A percentile compares a stretch with the other conserved stretches of the same genome.
Evolutionary conservation across 2,113 vertebrate species (phyloP).

Genomic region (Bungarus multicinctus): DNA sequence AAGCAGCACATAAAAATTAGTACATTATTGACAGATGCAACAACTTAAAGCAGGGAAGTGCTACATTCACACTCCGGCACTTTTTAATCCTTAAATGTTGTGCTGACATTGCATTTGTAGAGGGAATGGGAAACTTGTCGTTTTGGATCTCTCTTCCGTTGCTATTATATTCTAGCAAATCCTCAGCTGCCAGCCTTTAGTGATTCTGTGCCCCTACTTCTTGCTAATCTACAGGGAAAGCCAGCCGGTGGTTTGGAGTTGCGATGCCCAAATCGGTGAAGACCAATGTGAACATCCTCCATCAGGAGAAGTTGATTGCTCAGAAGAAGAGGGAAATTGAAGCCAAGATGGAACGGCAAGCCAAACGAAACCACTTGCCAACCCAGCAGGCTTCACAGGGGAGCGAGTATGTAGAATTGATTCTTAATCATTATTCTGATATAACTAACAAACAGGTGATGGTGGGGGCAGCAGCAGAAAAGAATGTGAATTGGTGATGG

Average conservation of each 20-base stretch:
- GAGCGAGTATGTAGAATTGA: constrained; percentile 59
- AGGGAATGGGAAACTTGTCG: background rate
- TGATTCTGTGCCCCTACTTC: background rate
- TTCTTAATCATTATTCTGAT: accelerated
- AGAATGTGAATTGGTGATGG: background rate
- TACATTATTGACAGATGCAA: background rate
- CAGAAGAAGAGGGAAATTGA: constrained; percentile 96
- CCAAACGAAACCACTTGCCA: constrained; percentile 68
- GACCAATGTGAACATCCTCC: constrained; percentile 85
- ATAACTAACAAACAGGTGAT: background rate
- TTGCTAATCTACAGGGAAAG: constrained; percentile 69
- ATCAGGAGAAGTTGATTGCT: constrained; percentile 93
- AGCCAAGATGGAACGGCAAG: constrained; percentile 85
- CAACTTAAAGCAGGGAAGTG: background rate
- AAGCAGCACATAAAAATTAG: background rate
- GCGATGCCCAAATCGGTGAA: constrained; percentile 80
- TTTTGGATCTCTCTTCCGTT: background rate
- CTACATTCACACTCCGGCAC: background rate
- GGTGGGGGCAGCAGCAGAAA: background rate
- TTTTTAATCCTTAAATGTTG: background rate
- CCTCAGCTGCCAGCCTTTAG: background rate
- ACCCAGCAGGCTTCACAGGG: constrained; percentile 66
- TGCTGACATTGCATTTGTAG: background rate
- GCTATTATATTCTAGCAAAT: background rate
- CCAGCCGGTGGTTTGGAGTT: constrained; percentile 79